phyloP scores from a whole-genome alignment of 2,113 vertebrate species.

The Siniperca chuatsi region DNA sequence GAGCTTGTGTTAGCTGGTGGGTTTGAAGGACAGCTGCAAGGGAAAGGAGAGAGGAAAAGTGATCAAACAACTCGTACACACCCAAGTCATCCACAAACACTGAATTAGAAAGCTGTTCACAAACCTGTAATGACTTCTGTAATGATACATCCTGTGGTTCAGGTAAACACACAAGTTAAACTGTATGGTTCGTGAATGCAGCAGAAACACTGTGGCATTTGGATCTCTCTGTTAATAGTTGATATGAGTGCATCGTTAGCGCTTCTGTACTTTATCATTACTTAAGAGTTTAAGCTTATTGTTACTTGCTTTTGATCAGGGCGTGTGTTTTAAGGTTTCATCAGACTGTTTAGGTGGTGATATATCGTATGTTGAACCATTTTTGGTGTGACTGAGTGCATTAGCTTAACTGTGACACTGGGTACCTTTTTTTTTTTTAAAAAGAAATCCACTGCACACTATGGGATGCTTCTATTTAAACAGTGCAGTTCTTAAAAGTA shows the following conservation, averaged over 20 bases:
- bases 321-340: neutral
- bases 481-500: neutral
- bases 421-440: too few species aligned
- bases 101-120: too few species aligned
- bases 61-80: neutral
- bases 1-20: neutral
- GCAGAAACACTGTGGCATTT: neutral
- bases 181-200: neutral
- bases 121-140: neutral
- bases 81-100: too few species aligned
- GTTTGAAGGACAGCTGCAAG: neutral
- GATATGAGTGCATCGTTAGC: neutral
- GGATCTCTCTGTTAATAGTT: neutral
- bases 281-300: neutral
- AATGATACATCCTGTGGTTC: neutral
- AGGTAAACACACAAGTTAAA: neutral
- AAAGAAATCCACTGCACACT: neutral
- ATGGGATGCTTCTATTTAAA: neutral
- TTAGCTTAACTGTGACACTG: neutral
- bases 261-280: neutral
- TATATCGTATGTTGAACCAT: neutral
- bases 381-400: neutral
- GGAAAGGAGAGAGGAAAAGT: neutral
- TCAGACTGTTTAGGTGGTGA: neutral
- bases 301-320: neutral